A percentile compares a stretch with the other conserved stretches of the same genome.
Conservation (phyloP, 2,113 vertebrate genomes). For the Trematocara unimaculatum region DNA sequence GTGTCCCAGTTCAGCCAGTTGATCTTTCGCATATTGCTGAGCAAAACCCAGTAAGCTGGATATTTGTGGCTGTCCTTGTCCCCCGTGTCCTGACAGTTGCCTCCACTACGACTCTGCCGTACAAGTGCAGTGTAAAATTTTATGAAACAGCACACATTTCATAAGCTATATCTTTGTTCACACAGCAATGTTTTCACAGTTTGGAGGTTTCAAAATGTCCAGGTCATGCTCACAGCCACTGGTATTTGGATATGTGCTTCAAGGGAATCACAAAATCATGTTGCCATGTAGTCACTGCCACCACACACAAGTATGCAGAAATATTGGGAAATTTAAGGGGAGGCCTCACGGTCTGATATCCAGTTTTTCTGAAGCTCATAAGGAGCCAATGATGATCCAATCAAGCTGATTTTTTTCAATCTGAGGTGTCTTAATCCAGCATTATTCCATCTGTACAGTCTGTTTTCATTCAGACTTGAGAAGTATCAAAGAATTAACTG, state of each 20-base stretch:
- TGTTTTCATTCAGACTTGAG: not conserved
- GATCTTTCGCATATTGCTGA: not conserved
- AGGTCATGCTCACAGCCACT: not conserved
- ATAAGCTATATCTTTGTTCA: not conserved
- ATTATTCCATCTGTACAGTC: accelerated
- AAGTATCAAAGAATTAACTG: not conserved
- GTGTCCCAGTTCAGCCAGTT: not conserved
- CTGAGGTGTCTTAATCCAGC: accelerated
- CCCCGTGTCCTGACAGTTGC: not conserved
- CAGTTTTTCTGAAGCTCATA: not conserved
- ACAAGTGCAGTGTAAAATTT: not conserved
- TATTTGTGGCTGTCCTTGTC: not conserved
- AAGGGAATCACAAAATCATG: not conserved
- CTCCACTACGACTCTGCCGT: not conserved
- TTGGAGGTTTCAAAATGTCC: not conserved
- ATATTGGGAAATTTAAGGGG: accelerated
- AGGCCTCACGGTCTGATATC: not conserved
- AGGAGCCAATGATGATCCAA: not conserved
- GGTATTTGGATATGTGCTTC: not conserved
- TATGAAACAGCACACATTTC: not conserved
- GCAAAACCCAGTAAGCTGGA: not conserved
- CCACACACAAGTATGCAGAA: not conserved
- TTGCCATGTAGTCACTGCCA: not conserved
- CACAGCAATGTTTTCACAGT: not conserved
- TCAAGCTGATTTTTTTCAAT: not conserved